Evolutionary conservation across 2,888 invertebrate species (phyloP).

Genomic region (Hedychridium roseum): DNA sequence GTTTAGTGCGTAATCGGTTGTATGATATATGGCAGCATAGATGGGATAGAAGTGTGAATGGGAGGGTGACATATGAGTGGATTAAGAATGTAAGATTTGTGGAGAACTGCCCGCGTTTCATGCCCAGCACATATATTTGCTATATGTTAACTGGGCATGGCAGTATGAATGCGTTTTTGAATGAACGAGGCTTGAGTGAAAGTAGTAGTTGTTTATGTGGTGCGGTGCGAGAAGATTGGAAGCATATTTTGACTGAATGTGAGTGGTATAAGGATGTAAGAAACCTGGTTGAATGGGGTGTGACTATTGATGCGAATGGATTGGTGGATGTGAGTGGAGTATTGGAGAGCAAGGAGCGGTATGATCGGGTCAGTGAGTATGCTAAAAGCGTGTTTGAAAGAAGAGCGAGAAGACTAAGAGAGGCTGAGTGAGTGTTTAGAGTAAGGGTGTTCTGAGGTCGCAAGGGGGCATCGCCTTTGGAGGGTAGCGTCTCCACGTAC

Average conservation of each 20-base stretch:
- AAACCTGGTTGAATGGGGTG: not conserved
- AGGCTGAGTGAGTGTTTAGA: too few species aligned
- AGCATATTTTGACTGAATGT: not conserved
- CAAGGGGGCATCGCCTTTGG: not conserved
- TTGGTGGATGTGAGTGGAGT: not conserved
- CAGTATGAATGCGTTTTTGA: not conserved
- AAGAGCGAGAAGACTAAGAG: not conserved
- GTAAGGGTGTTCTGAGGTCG: not conserved
- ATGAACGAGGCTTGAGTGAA: too few species aligned
- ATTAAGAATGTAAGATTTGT: not conserved
- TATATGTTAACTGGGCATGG: not conserved
- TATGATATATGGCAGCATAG: constrained; percentile 2
- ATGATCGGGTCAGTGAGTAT: not conserved
- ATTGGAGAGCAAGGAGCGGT: not conserved
- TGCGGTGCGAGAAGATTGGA: not conserved
- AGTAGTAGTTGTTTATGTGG: too few species aligned
- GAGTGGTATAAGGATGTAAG: not conserved
- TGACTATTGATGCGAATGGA: not conserved
- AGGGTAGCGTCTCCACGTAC: not conserved
- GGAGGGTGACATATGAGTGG: not conserved
- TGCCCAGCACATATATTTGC: not conserved
- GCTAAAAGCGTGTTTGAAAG: not conserved
- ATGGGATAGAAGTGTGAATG: not conserved
- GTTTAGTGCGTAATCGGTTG: not conserved
- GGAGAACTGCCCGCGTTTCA: not conserved